These are phyloP conservation scores for Gymnocephalus cernua DNA, from an alignment of 2,113 vertebrate genomes.

Conservation along the genomic window DNA sequence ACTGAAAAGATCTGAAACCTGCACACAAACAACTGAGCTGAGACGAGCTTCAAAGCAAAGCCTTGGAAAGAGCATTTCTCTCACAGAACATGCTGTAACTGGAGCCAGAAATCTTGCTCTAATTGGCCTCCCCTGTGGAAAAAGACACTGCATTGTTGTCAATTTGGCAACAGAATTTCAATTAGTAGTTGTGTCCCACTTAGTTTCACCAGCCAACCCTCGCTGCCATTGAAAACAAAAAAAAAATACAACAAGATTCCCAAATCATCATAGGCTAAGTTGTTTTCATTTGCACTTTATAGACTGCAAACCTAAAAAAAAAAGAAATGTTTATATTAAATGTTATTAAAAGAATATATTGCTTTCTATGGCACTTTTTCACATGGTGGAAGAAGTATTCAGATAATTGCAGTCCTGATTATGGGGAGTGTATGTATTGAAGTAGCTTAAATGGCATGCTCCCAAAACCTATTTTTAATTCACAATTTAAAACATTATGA, in stretches of 20 bases:
- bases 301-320: not conserved
- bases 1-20: conserved; percentile 20
- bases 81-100: not conserved
- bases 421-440: no score
- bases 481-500: not conserved
- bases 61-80: not conserved
- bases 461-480: not conserved
- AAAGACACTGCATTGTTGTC: not conserved
- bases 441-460: not conserved
- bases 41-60: conserved; percentile 19
- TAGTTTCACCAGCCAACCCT: not conserved
- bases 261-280: not conserved
- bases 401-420: no score
- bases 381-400: no score
- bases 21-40: conserved; percentile 6
- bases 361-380: not conserved
- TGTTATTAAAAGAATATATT: not conserved
- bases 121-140: conserved; percentile 1
- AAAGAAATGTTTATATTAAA: not conserved
- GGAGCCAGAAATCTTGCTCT: not conserved
- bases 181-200: conserved; percentile 9
- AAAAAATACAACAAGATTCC: not conserved
- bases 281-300: not conserved
- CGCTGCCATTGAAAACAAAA: not conserved
- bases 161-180: not conserved